These are phyloP conservation scores for Galbula dea DNA, from an alignment of 2,113 vertebrate genomes.

Conservation along the genomic window DNA sequence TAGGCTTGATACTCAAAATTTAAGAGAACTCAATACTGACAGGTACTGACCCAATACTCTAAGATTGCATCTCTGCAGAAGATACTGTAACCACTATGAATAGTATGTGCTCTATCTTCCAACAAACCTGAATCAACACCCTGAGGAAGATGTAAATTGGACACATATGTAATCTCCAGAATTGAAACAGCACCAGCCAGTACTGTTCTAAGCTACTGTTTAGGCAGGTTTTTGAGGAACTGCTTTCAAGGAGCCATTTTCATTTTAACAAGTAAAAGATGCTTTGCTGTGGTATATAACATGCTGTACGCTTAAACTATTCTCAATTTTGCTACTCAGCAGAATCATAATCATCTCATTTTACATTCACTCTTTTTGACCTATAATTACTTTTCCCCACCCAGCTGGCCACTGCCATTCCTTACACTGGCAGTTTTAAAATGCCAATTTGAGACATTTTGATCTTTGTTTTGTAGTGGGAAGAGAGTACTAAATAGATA, in stretches of 20 bases:
- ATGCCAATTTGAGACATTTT: slow-evolving; percentile 71
- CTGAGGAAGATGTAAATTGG: neutral
- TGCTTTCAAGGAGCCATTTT: neutral
- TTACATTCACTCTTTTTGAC: slow-evolving; percentile 64
- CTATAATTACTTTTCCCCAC: slow-evolving; percentile 73
- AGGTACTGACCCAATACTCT: neutral
- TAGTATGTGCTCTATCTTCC: neutral
- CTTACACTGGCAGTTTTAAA: slow-evolving; percentile 68
- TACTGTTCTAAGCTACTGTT: neutral
- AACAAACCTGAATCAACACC: neutral
- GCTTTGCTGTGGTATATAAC: neutral
- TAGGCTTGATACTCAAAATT: neutral
- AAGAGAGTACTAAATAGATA: slow-evolving; percentile 69
- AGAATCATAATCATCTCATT: neutral
- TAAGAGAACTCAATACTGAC: neutral
- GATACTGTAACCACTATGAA: neutral
- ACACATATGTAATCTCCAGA: rapidly evolving
- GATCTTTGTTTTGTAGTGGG: slow-evolving; percentile 49
- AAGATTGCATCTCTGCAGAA: neutral
- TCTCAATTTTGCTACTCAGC: neutral
- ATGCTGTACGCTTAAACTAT: neutral
- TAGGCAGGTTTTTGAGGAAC: neutral
- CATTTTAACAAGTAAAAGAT: neutral
- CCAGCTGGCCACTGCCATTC: slow-evolving; percentile 64
- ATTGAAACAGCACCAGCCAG: neutral